Percentiles rank a stretch among this genome's conserved stretches.
Evolutionary conservation across 2,888 invertebrate species (phyloP).

Genomic region (Oegoconia quadripuncta): DNA sequence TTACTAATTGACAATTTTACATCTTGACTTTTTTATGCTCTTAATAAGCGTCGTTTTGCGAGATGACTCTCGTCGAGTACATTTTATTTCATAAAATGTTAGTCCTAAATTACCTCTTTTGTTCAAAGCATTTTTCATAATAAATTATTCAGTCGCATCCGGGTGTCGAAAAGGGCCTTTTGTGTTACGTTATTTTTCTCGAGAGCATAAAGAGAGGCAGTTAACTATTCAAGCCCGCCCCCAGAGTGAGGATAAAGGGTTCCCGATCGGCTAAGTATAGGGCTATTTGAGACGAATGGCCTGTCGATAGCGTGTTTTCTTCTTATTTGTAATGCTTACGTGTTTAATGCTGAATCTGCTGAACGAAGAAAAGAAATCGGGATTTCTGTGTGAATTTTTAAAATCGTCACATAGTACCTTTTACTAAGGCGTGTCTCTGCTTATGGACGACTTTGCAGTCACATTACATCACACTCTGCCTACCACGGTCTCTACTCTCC

Average conservation of each 20-base stretch:
- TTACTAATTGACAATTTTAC: too few relatives aligned
- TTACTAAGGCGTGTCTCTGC: too few relatives aligned
- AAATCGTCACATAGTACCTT: too few relatives aligned
- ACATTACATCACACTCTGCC: too few relatives aligned
- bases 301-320: slow-evolving; percentile 17
- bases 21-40: too few relatives aligned
- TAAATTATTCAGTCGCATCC: slow-evolving; percentile 54
- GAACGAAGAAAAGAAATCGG: too few relatives aligned
- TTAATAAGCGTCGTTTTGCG: too few relatives aligned
- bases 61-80: background rate
- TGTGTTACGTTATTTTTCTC: slow-evolving; percentile 49
- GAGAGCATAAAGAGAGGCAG: slow-evolving; percentile 19
- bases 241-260: slow-evolving; percentile 36
- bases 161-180: slow-evolving; percentile 46
- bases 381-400: too few relatives aligned
- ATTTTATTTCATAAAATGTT: background rate
- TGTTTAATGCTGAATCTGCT: slow-evolving; percentile 9
- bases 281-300: slow-evolving; percentile 35
- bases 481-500: too few relatives aligned
- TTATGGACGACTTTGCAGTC: too few relatives aligned
- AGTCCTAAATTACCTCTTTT: slow-evolving; percentile 40
- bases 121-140: slow-evolving; percentile 46
- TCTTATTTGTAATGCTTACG: slow-evolving; percentile 21
- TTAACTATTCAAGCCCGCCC: slow-evolving; percentile 17
- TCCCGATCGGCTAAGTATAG: slow-evolving; percentile 34